Evolutionary conservation across 2,113 vertebrate genomes (phyloP).

Genomic region (Pheucticus melanocephalus): DNA sequence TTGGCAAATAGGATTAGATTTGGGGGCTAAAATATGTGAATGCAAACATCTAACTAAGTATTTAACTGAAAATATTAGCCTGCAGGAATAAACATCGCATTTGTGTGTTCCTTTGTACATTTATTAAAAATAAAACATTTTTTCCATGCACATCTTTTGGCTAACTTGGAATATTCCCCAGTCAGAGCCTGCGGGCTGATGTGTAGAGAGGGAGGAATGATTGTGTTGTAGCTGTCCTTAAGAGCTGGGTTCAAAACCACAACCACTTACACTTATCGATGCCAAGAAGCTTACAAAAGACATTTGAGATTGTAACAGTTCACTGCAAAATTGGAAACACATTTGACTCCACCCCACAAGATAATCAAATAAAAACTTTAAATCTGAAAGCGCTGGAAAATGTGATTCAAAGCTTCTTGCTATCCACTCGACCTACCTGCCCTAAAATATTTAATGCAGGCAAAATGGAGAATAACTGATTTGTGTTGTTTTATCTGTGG

Average conservation of each 20-base stretch:
- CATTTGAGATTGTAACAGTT: neutral
- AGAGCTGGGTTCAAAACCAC: neutral
- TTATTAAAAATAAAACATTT: neutral
- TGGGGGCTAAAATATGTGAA: neutral
- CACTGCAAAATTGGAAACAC: conserved; percentile 12
- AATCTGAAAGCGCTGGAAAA: neutral
- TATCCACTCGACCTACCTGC: neutral
- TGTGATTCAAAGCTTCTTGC: neutral
- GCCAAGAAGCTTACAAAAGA: conserved; percentile 18
- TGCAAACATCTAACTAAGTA: neutral
- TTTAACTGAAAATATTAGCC: neutral
- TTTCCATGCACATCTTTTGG: neutral
- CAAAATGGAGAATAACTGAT: neutral
- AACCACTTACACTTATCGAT: neutral
- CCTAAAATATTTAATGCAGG: neutral
- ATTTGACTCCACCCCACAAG: neutral
- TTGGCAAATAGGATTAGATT: neutral
- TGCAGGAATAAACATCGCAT: neutral
- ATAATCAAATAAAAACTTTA: neutral
- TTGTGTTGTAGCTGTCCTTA: neutral
- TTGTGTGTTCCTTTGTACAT: neutral
- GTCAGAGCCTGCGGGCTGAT: neutral
- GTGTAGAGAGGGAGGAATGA: neutral
- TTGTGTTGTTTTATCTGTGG: neutral
- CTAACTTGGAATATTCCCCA: neutral